Evolutionary conservation across 2,113 vertebrate genomes (phyloP).

Genomic region (Heloderma charlesbogerti): DNA sequence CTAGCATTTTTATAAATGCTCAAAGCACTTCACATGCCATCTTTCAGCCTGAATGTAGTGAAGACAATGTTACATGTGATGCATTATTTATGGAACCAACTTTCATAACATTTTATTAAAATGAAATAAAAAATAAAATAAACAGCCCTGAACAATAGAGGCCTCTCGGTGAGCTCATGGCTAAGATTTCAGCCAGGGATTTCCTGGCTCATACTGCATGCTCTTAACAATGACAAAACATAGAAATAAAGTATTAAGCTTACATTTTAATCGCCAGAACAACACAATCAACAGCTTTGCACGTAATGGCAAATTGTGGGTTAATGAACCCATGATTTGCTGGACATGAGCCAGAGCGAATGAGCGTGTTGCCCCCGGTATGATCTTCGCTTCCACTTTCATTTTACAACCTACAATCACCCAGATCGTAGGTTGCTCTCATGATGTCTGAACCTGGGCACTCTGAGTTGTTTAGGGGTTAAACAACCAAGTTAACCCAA

Average conservation of each 20-base stretch:
- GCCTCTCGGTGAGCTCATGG: not conserved
- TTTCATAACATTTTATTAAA: not conserved
- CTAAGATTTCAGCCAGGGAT: not conserved
- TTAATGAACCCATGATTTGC: no score
- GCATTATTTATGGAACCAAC: not conserved
- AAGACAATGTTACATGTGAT: not conserved
- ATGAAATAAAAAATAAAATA: not conserved
- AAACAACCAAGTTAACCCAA: no score
- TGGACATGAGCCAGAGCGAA: no score
- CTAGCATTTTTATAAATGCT: not conserved
- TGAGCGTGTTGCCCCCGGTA: no score
- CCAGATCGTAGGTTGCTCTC: no score
- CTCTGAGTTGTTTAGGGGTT: no score
- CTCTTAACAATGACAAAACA: not conserved
- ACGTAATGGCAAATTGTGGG: no score
- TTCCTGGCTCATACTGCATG: not conserved
- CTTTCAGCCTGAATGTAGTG: not conserved
- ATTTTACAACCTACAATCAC: no score
- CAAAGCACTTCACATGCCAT: not conserved
- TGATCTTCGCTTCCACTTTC: no score
- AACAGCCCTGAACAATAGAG: not conserved
- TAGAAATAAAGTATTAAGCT: not conserved
- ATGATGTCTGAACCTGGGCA: no score
- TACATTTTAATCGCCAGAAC: not conserved
- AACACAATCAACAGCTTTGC: not conserved